Base-by-base conservation (phyloP, 2,888 invertebrate species). In the Lycaena phlaeas region DNA sequence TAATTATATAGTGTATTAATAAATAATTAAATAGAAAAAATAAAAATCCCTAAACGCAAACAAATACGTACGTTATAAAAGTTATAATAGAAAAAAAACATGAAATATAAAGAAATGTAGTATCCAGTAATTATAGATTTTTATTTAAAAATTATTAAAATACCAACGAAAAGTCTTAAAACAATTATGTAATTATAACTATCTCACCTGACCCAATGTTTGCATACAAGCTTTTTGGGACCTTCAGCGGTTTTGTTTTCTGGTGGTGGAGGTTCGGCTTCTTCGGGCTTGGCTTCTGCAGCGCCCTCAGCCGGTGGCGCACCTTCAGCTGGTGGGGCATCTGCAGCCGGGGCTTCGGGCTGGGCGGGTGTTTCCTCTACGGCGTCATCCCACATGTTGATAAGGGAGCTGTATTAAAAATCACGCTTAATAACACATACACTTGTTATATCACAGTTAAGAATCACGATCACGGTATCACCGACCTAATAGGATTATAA, bases 161-260 rank as follows among this genome's bases (percentile, higher is more conserved):
- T n/a, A n/a, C n/a, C n/a, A n/a, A n/a, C n/a, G n/a, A n/a, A n/a
- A n/a, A n/a, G n/a, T n/a, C n/a, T n/a, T n/a, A n/a, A n/a, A n/a
- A n/a, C n/a, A n/a, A n/a, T n/a, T n/a, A n/a, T n/a, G n/a, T n/a
- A n/a, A n/a, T n/a, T n/a, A n/a, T n/a, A n/a, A n/a, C n/a, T n/a
- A 26, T 11, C 62, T 62, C 73, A 91, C 87, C 94, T 89, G 64
- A 91, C 92, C 94, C 94, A 95, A 64, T 94, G 93, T 65, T 88
- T 90, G 79, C 90, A 91, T 50, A 92, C 84, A 41, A 93, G 85
- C 56, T 91, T 88, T 57, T 87, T 90, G 53, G 90, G 89, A 54
- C 89, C 87, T 50, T 59, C 86, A 68, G 62, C 61, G 46, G 65
- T 64, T 46, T 84, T 64, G 44, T 57, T 63, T 41, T 75, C 85